phyloP scores from a whole-genome alignment of 2,888 invertebrate species.

The Thumatha senex region DNA sequence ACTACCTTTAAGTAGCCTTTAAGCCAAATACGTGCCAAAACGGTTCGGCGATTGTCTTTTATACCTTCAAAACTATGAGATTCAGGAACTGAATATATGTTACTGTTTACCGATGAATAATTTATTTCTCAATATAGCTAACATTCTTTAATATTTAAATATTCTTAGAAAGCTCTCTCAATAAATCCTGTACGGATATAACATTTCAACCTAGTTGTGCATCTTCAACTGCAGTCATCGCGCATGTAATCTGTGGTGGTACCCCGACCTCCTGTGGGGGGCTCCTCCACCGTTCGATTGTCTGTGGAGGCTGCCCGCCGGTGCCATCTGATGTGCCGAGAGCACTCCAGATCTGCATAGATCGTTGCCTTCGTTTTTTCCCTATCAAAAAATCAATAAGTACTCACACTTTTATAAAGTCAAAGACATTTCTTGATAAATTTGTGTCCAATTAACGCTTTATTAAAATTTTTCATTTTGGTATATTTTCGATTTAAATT shows the following conservation, averaged over 20 bases:
- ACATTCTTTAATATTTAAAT: not conserved
- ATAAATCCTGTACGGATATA: not conserved
- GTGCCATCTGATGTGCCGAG: constrained; percentile 84
- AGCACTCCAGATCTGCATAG: constrained; percentile 84
- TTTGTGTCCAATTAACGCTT: constrained; percentile 35
- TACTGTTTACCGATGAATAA: too few relatives aligned
- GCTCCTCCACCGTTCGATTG: constrained; percentile 80
- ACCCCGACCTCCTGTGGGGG: constrained; percentile 74
- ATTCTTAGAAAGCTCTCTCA: not conserved
- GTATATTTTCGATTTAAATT: not conserved
- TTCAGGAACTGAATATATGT: too few relatives aligned
- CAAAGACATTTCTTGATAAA: constrained; percentile 73
- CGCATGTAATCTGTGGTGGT: constrained; percentile 68
- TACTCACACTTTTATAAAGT: constrained; percentile 78
- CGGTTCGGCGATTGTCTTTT: too few relatives aligned
- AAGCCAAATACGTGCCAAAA: too few relatives aligned
- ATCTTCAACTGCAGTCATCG: constrained; percentile 22
- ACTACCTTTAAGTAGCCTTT: too few relatives aligned
- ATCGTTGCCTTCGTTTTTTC: constrained; percentile 83
- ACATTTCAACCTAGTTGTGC: constrained; percentile 15
- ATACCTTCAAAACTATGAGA: too few relatives aligned
- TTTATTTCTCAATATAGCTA: too few relatives aligned
- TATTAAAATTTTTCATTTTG: constrained; percentile 16
- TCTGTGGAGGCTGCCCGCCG: constrained; percentile 83
- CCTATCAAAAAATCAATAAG: constrained; percentile 82